A percentile compares a stretch with the other conserved stretches of the same genome.
These are phyloP conservation scores for Catharus fuscescens DNA, from an alignment of 2,113 vertebrate genomes.

Conservation along the genomic window DNA sequence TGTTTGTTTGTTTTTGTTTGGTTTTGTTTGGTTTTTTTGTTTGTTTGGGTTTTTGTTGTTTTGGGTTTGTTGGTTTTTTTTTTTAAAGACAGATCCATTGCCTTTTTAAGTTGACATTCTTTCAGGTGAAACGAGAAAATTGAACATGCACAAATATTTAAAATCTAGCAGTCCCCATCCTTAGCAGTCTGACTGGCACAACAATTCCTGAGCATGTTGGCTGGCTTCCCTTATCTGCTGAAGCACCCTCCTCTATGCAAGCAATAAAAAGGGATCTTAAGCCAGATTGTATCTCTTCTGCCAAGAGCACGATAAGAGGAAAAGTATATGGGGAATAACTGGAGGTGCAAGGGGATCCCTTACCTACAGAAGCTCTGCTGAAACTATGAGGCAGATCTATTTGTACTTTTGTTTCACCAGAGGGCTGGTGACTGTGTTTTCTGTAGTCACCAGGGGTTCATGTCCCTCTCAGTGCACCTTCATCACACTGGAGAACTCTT, in stretches of 20 bases:
- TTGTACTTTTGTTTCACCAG: not conserved
- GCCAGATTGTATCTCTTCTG: not conserved
- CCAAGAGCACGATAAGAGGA: not conserved
- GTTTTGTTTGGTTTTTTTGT: too few species aligned
- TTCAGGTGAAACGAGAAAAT: not conserved
- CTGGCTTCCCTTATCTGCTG: not conserved
- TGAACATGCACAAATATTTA: not conserved
- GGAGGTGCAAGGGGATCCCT: not conserved
- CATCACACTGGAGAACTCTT: not conserved
- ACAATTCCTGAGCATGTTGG: not conserved
- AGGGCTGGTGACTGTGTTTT: not conserved
- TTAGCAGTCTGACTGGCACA: not conserved
- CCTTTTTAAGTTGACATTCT: not conserved
- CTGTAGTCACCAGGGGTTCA: too few species aligned
- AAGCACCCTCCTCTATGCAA: not conserved
- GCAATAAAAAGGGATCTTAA: not conserved
- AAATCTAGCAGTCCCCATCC: not conserved
- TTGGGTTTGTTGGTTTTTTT: not conserved
- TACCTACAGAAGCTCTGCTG: not conserved
- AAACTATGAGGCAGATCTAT: not conserved
- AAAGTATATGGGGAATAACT: not conserved
- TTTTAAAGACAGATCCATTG: not conserved
- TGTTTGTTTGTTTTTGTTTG: too few species aligned
- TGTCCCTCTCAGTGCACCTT: not conserved
- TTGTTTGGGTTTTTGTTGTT: not conserved